Conservation (phyloP, 2,113 vertebrate genomes). For the Tenrec ecaudatus region DNA sequence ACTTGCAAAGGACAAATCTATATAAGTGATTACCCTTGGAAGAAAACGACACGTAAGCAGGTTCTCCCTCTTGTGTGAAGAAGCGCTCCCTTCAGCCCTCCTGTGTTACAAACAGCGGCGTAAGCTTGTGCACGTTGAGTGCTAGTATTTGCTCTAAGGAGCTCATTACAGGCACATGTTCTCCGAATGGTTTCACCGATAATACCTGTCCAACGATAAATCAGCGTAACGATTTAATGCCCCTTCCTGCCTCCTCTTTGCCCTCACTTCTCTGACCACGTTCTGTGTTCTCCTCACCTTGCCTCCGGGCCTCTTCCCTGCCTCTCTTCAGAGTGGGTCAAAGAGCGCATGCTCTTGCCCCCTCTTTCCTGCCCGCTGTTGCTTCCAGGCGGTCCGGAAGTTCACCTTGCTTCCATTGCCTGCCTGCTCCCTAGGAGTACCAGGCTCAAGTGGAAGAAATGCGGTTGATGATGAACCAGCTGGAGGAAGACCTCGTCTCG, state of each 20-base stretch:
- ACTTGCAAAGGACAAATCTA: slow-evolving; percentile 80
- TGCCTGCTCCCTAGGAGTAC: slow-evolving; percentile 91
- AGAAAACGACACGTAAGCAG: slow-evolving; percentile 74
- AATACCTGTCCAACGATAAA: background rate
- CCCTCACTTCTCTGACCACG: background rate
- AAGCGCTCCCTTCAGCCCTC: background rate
- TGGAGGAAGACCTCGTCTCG: slow-evolving; percentile 98
- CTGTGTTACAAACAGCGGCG: background rate
- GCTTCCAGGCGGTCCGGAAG: background rate
- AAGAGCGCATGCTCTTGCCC: background rate
- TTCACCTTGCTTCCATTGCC: slow-evolving; percentile 51
- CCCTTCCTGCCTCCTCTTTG: slow-evolving; percentile 19
- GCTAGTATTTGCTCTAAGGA: background rate
- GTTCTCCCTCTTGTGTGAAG: slow-evolving; percentile 50
- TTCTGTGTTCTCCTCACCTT: background rate
- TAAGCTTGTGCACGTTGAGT: background rate
- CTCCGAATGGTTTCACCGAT: slow-evolving; percentile 12
- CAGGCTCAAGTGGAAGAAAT: slow-evolving; percentile 99
- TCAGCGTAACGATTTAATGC: background rate
- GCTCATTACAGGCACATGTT: background rate
- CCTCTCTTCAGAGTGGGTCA: background rate
- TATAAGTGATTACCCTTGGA: slow-evolving; percentile 73
- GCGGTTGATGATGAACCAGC: slow-evolving; percentile 96
- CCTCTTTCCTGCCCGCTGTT: background rate
- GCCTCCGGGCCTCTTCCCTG: slow-evolving; percentile 53